Conservation (phyloP, 37 sponge, comb jelly and placozoan species). For the Spongia lamella region DNA sequence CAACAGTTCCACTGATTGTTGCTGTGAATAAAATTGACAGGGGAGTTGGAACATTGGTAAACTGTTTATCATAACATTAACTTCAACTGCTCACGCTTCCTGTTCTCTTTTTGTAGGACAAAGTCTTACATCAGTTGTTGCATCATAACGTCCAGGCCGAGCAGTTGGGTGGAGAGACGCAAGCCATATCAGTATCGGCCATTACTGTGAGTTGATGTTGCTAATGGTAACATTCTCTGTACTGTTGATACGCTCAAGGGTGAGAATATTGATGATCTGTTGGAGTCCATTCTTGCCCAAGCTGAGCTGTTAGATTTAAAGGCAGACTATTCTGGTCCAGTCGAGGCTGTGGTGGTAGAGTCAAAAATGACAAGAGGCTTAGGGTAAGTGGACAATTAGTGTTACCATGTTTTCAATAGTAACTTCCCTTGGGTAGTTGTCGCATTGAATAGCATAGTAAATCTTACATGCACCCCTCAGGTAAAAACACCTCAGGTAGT, state of each 20-base stretch:
- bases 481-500: no score
- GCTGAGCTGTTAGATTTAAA: constrained; percentile 63
- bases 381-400: constrained; percentile 45
- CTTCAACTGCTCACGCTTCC: no score
- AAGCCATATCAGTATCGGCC: constrained; percentile 83
- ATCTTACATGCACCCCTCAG: no score
- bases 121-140: constrained; percentile 59
- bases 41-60: constrained; percentile 47
- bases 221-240: background rate
- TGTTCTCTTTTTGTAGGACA: constrained; percentile 25
- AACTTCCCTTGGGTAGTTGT: no score
- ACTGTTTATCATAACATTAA: background rate
- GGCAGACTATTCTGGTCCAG: constrained; percentile 57
- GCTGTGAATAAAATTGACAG: constrained; percentile 95
- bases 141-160: constrained; percentile 79
- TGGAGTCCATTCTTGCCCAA: constrained; percentile 70
- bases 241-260: constrained; percentile 21
- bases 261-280: constrained; percentile 46
- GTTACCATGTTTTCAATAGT: background rate
- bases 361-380: constrained; percentile 51
- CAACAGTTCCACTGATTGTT: constrained; percentile 85
- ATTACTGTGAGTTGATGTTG: constrained; percentile 43
- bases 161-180: constrained; percentile 84
- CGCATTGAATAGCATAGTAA: no score
- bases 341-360: constrained; percentile 73